Evolutionary conservation across 37 sponge, comb jelly and placozoan genomes (phyloP).

Genomic region (Tethya wilhelma): DNA sequence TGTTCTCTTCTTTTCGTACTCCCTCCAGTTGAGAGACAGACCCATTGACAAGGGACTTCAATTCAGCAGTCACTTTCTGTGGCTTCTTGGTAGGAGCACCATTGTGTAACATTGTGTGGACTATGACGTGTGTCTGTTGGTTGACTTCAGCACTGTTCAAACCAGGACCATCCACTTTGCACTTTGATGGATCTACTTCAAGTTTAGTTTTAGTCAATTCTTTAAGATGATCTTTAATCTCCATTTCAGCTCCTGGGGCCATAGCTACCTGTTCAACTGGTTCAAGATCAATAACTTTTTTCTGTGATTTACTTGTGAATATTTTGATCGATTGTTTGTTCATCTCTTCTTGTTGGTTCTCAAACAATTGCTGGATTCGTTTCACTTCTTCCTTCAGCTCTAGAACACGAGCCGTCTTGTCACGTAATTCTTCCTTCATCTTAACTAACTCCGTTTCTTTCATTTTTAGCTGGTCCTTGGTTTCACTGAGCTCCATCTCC

Average conservation of each 20-base stretch:
- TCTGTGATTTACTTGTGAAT: no score
- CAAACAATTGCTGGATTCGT: no score
- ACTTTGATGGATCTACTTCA: neutral
- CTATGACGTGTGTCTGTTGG: neutral
- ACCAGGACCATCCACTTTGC: neutral
- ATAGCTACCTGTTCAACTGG: constrained; percentile 13
- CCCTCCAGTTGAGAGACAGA: neutral
- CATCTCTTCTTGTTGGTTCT: no score
- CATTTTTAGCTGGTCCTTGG: no score
- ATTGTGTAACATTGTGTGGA: no score
- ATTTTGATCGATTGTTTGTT: no score
- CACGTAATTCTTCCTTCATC: no score
- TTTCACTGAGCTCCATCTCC: no score
- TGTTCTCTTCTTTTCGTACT: neutral
- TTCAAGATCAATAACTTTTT: neutral
- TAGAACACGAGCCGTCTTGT: no score
- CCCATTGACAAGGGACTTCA: constrained; percentile 20
- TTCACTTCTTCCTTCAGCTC: no score
- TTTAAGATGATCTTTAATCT: neutral
- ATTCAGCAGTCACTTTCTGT: neutral
- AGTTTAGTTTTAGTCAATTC: neutral
- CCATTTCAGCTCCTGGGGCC: constrained; percentile 6
- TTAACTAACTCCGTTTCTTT: no score
- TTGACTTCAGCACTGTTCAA: neutral
- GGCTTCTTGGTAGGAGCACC: no score